Conservation (phyloP, 2,888 invertebrate species). For the Nasonia oneida region DNA sequence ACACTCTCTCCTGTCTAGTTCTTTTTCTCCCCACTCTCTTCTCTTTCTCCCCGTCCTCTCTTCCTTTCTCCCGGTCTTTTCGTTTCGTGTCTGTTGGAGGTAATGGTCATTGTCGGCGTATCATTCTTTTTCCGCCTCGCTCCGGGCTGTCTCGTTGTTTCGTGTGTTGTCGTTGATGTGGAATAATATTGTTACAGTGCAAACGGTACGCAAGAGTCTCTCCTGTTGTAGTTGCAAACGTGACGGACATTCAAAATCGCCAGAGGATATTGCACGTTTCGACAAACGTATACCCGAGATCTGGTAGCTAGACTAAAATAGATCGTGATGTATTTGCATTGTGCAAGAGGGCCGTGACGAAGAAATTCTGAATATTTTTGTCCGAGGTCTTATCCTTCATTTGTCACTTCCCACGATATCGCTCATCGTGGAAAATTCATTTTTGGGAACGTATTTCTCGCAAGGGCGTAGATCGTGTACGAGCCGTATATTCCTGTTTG, state of each 20-base stretch:
- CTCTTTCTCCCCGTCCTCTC: neutral
- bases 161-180: neutral
- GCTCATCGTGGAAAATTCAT: neutral
- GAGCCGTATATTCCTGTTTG: neutral
- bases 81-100: neutral
- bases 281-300: neutral
- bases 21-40: neutral
- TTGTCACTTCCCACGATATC: neutral
- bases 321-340: neutral
- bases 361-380: neutral
- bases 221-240: neutral
- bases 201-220: neutral
- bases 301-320: too few relatives aligned
- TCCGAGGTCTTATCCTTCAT: neutral
- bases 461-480: neutral
- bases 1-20: slow-evolving; percentile 12
- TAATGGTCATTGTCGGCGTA: slow-evolving; percentile 1
- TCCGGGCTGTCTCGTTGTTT: neutral
- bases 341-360: neutral
- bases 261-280: neutral
- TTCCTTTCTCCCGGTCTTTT: neutral
- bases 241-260: neutral
- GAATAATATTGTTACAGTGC: slow-evolving; percentile 1
- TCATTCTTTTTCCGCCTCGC: neutral
- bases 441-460: neutral